Base-by-base conservation (phyloP, 2,888 invertebrate genomes). In the Apamea monoglypha region DNA sequence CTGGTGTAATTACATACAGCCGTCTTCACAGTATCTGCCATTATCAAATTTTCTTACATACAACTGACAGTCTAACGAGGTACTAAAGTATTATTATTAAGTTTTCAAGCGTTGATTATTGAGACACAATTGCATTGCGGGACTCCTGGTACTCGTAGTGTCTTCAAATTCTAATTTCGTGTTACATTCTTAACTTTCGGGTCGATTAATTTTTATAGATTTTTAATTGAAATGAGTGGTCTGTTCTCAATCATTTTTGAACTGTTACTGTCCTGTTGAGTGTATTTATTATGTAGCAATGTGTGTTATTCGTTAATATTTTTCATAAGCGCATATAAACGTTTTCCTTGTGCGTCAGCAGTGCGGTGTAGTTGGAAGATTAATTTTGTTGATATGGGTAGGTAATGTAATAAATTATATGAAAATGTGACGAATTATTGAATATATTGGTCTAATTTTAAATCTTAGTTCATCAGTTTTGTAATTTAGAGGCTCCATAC, bases 301-400 rank as follows among this genome's bases (percentile, higher is more conserved):
- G 29, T 69, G 53, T 1, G 44, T 36, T 66, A 21, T 36, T 25
- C 5, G 8, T 5, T 47, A 36, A 40, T 47, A 53, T 25, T 63
- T 47, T 47, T 14, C 18, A 5, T 29, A 71, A 32, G 8, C 59
- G 32, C 67, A 32, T 47, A 16, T 73, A 36, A 64, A 32, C 29
- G 36, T 87, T 84, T 83, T 78, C 73, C 84, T 70, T 67, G 16
- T 83, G 74, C 53, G 83, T 86, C 74, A 78, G 21, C 36, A 14
- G 32, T 32, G 10, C 14, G 47, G 14, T 82, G 36, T 53, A 53
- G 61, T 77, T 68, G 61, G 7, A 21, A 1, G 10, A 16, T 56
- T 18, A n/a, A 14, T 56, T 66, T 47, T 36, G 2, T 44, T 10
- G 10, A 1, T 21, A 32, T 32, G 18, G 8, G 50, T 14, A 29